Conservation (phyloP, 1,140 invertebrate species). For the Zaprionus davidi region DNA sequence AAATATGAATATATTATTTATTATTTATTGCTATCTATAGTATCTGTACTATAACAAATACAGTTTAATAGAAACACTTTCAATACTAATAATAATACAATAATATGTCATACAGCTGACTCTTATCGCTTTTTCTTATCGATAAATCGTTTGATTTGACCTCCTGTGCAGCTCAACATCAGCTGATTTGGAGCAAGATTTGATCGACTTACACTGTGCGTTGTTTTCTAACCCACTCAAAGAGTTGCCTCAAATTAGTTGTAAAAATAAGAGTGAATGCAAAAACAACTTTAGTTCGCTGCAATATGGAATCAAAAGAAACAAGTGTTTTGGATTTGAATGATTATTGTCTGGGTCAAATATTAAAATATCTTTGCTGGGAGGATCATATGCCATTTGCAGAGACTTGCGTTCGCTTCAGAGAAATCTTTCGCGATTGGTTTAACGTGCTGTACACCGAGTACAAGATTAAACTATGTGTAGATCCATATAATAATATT, state of each 20-base stretch:
- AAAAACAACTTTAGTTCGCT: background rate
- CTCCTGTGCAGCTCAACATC: background rate
- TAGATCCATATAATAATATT: background rate
- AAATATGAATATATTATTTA: background rate
- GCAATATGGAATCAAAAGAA: background rate
- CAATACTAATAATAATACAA: no score
- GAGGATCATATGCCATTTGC: constrained; percentile 12
- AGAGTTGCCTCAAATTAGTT: background rate
- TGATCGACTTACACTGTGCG: background rate
- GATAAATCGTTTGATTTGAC: background rate
- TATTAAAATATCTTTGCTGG: constrained; percentile 14
- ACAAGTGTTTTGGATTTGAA: constrained; percentile 24
- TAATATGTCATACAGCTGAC: background rate
- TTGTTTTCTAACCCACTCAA: background rate
- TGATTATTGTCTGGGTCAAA: constrained; percentile 25
- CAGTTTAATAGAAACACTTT: no score
- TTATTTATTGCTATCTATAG: no score
- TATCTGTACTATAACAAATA: no score
- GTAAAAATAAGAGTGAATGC: background rate
- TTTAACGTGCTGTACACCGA: background rate
- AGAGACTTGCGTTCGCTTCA: background rate
- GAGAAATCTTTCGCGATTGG: background rate
- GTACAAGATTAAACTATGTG: background rate
- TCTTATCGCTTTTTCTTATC: background rate
- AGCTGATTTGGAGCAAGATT: background rate